Evolutionary conservation across 2,113 vertebrate genomes (phyloP), one percentile per base, ranked within the genome.

Genomic region (Syngnathus floridae): DNA sequence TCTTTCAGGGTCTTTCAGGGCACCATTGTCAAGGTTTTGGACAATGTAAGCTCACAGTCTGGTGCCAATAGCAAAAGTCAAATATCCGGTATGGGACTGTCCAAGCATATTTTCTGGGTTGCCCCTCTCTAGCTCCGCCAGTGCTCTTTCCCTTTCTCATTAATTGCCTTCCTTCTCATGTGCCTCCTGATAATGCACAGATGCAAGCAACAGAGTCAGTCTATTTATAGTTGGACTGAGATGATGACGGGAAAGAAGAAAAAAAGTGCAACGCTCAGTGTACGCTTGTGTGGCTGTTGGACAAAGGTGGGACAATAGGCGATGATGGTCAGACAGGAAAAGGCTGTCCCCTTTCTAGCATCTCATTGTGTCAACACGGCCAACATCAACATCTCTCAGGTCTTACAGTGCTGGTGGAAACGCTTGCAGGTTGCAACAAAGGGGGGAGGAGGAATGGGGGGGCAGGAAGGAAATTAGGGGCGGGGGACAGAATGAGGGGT

Each of bases 401-500:
- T n/a, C 16, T 37, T 61, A 4, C 36, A 65, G 46, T 22, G 62
- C 21, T 40, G 62, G 65, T 55, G 60, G 78, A 78, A 82, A 81
- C 69, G 70, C 49, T 62, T 61, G 40, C 45, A 62, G 49, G 19
- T 64, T 45, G 48, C 36, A 35, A 65, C 37, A 74, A 61, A 58
- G 38, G 19, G 19, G 19, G 60, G 12, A 5, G 1, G 40, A 7
- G 41, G 52, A 36, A 7, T 66, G 64, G 41, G 69, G 61, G 41
- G 38, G 65, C 74, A 82, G 80, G 79, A 81, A 84, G 81, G 77
- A 87, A 82, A 73, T 36, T 35, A 66, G 66, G 61, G 71, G 38
- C 19, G 78, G 82, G 87, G 79, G 70, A 5, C 4, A 5, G 37
- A 38, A 7, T 6, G 38, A 7, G 40, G 40, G 40, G 12, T 9